A percentile compares a stretch with the other conserved stretches of the same genome.
Evolutionary conservation across 2,797 vertebrate genomes (phyloP).

Genomic region (Danio kyathit): DNA sequence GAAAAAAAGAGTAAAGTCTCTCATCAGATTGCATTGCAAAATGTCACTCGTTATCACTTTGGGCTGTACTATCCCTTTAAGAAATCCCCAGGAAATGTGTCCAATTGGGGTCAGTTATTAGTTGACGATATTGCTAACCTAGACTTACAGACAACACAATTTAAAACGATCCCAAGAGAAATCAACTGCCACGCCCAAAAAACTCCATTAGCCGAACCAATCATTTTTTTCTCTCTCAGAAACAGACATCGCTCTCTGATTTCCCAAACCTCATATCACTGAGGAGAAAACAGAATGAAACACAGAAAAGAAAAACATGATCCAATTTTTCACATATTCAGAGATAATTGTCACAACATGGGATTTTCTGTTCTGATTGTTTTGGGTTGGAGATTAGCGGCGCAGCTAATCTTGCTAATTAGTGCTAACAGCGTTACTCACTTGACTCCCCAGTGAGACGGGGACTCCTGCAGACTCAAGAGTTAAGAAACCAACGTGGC

Average conservation of each 20-base stretch:
- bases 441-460: conserved; percentile 51
- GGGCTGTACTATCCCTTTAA: too few species aligned
- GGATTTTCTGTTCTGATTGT: conserved; percentile 58
- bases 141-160: neutral
- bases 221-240: conserved; percentile 1
- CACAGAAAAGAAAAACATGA: conserved; percentile 26
- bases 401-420: conserved; percentile 68
- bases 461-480: conserved; percentile 36
- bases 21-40: too few species aligned
- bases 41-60: too few species aligned
- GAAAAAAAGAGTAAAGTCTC: too few species aligned
- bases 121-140: neutral
- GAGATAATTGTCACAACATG: conserved; percentile 48
- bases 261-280: conserved; percentile 32
- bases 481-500: conserved; percentile 40
- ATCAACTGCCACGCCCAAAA: conserved; percentile 20
- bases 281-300: conserved; percentile 31
- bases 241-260: conserved; percentile 3
- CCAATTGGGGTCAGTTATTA: neutral
- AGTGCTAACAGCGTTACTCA: conserved; percentile 58
- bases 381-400: conserved; percentile 60
- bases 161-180: neutral
- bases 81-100: too few species aligned
- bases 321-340: conserved; percentile 50
- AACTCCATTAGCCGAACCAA: neutral